Evolutionary conservation across 2,113 vertebrate species (phyloP), one percentile per base, ranked within the genome.

Genomic region (Excalfactoria chinensis): DNA sequence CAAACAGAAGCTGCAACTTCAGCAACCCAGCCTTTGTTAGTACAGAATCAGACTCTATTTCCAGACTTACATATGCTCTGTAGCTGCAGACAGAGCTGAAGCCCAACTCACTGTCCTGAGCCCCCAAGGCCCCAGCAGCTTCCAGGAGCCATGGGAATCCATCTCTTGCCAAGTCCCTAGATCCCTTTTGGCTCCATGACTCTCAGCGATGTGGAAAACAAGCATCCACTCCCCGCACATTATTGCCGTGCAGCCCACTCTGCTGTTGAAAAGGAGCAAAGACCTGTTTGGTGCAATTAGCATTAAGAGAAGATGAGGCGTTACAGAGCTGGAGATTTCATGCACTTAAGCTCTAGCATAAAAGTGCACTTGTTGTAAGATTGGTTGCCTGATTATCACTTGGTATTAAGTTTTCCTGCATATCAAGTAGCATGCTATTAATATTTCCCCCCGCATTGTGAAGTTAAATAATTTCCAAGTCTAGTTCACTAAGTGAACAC

Each of bases 21-120:
- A 88, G 66, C 70, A 93, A 93, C 48, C 5, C 51, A 71, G 53
- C 56, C 18, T 83, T 91, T 68, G 53, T 93, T 92, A 96, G 58
- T 14, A 64, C 17, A 78, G 66, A 91, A 92, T 92, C 84, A 86
- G 64, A 66, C 80, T 95, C 72, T 46, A 84, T 84, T 79, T 73
- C 43, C 87, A 90, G 80, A 28, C 32, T 79, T 91, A 37, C 55
- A 20, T 23, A 20, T 7, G 3, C 59, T 19, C 37, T 60, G 46
- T 69, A 86, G 32, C 64, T 83, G 41, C 64, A 88, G 80, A 88
- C 22, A 49, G 11, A n/a, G 37, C 58, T 37, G 49, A 60, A 58
- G 53, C 82, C 14, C 83, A 63, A 70, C 6, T 1, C 19, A 22
- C 89, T 69, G 55, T 90, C 5, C 2, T 32, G 72, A 95, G 83